These are phyloP conservation scores for Sebastes trivittatus DNA, from an alignment of 2,797 vertebrate genomes.

Conservation along the genomic window DNA sequence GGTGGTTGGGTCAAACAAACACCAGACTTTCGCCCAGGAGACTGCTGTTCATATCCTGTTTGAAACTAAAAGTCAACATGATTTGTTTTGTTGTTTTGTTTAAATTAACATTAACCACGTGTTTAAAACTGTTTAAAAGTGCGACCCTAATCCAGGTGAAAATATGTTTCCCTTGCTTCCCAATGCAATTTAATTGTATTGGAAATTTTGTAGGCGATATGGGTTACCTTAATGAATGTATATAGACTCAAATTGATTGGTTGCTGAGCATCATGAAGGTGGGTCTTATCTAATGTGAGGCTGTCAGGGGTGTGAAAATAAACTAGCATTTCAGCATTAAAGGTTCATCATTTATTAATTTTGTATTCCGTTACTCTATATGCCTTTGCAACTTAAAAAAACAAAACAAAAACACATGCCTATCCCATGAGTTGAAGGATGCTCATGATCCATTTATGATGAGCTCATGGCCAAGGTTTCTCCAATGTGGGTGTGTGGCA, in stretches of 20 bases:
- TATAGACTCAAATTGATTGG: slow-evolving; percentile 2
- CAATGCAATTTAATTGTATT: too few species aligned
- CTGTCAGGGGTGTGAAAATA: not conserved
- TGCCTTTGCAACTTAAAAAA: not conserved
- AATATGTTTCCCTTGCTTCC: too few species aligned
- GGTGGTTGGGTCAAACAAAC: too few species aligned
- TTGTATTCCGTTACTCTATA: not conserved
- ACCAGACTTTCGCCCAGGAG: too few species aligned
- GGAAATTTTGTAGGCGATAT: too few species aligned
- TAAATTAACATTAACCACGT: too few species aligned
- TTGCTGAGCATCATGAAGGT: not conserved
- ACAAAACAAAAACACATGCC: not conserved
- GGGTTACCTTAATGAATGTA: not conserved
- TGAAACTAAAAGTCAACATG: too few species aligned
- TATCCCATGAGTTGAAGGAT: not conserved
- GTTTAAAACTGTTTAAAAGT: too few species aligned
- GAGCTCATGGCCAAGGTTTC: not conserved
- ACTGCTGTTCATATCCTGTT: too few species aligned
- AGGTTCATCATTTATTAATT: not conserved
- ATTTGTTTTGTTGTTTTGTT: too few species aligned
- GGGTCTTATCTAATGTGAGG: slow-evolving; percentile 5
- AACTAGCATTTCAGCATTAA: not conserved
- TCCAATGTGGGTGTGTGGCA: not conserved
- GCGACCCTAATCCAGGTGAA: too few species aligned
- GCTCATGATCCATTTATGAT: not conserved